A percentile compares a stretch with the other conserved stretches of the same genome.
Evolutionary conservation across 2,113 vertebrate genomes (phyloP).

Genomic region (Lepus timidus): DNA sequence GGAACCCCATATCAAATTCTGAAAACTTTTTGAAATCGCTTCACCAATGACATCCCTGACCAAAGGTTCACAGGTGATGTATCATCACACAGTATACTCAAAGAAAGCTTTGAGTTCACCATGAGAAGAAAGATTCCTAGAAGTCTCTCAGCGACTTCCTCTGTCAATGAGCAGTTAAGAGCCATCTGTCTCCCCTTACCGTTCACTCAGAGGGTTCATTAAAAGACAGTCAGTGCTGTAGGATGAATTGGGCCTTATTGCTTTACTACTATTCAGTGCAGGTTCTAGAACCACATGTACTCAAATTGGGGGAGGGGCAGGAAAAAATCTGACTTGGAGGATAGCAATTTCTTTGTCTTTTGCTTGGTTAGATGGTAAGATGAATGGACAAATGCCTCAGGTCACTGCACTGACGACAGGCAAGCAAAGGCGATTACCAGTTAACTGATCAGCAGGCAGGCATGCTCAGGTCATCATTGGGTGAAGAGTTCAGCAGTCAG

Average conservation of each 20-base stretch:
- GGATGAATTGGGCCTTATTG: constrained; percentile 95
- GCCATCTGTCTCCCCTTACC: constrained; percentile 85
- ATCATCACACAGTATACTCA: constrained; percentile 94
- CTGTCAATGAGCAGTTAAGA: constrained; percentile 89
- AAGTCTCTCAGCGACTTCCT: constrained; percentile 93
- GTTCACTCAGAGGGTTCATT: constrained; percentile 88
- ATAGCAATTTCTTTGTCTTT: constrained; percentile 91
- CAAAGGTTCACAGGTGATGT: constrained; percentile 93
- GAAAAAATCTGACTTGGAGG: constrained; percentile 89
- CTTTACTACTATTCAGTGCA: constrained; percentile 95
- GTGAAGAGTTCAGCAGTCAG: constrained; percentile 99
- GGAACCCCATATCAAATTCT: constrained; percentile 88
- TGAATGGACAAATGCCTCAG: constrained; percentile 93
- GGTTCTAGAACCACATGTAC: constrained; percentile 93
- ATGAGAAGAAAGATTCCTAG: constrained; percentile 88
- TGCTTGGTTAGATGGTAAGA: constrained; percentile 93
- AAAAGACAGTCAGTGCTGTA: constrained; percentile 88
- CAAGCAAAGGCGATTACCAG: constrained; percentile 97
- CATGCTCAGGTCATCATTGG: constrained; percentile 99
- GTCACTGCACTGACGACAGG: constrained; percentile 86
- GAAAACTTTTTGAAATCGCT: constrained; percentile 90
- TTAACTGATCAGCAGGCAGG: constrained; percentile 99
- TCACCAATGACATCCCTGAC: constrained; percentile 91
- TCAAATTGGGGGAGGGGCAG: constrained; percentile 86
- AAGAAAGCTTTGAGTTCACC: constrained; percentile 89